Conservation (phyloP, 1,140 invertebrate species). For the Panonychus citri region DNA sequence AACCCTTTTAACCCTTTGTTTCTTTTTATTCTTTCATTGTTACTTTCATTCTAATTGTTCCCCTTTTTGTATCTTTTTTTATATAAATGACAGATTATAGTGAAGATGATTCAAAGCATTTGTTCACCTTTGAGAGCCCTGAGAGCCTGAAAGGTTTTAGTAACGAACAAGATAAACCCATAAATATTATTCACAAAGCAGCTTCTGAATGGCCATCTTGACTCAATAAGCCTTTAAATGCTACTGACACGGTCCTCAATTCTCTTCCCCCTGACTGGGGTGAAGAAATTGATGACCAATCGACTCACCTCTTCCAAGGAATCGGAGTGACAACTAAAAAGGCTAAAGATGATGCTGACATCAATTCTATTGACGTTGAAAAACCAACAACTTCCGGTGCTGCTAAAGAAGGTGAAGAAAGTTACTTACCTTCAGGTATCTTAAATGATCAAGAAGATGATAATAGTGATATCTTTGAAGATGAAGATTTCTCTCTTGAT, state of each 20-base stretch:
- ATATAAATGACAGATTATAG: too few relatives aligned
- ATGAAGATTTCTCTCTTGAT: neutral
- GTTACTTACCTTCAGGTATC: too few relatives aligned
- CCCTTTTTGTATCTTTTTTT: too few relatives aligned
- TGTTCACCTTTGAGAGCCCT: too few relatives aligned
- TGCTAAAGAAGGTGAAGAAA: neutral
- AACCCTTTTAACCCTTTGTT: too few relatives aligned
- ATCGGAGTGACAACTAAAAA: neutral
- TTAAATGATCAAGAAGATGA: too few relatives aligned
- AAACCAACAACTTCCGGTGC: constrained; percentile 6
- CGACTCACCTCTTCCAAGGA: neutral
- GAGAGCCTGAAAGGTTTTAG: too few relatives aligned
- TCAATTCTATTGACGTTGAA: too few relatives aligned
- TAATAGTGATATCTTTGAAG: neutral
- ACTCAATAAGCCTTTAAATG: constrained; percentile 10
- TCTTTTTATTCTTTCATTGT: too few relatives aligned
- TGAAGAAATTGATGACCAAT: neutral
- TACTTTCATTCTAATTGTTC: too few relatives aligned
- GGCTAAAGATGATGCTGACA: constrained; percentile 4
- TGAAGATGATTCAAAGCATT: too few relatives aligned
- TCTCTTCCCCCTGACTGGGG: neutral
- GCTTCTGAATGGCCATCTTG: constrained; percentile 17
- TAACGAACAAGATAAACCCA: too few relatives aligned
- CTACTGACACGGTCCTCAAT: neutral
- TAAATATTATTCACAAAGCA: constrained; percentile 5